phyloP scores from a whole-genome alignment of 2,888 invertebrate genomes.

The Muschampia plurimacula region DNA sequence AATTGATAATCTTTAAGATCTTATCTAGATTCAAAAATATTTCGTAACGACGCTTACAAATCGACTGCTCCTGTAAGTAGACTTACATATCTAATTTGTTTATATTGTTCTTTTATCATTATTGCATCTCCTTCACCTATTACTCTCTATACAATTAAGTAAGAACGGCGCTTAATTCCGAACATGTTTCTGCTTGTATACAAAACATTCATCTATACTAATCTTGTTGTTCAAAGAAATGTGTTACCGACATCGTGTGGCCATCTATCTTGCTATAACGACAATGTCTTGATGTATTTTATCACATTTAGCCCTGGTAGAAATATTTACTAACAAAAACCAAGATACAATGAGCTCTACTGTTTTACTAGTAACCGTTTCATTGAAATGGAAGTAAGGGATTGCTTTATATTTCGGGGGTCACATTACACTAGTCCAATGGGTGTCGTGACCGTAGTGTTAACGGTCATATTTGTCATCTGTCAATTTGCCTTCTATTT shows the following conservation, averaged over 20 bases:
- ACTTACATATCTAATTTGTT: slow-evolving; percentile 30
- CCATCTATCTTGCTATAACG: slow-evolving; percentile 80
- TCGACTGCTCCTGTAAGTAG: slow-evolving; percentile 31
- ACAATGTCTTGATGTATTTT: slow-evolving; percentile 84
- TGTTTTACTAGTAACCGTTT: slow-evolving; percentile 35
- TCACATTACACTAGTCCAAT: slow-evolving; percentile 57
- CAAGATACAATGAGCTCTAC: slow-evolving; percentile 57
- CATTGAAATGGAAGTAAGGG: slow-evolving; percentile 14
- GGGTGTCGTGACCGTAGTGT: slow-evolving; percentile 72
- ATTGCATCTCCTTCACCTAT: slow-evolving; percentile 34
- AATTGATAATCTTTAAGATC: slow-evolving; percentile 20
- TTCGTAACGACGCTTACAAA: slow-evolving; percentile 32
- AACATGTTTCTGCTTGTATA: slow-evolving; percentile 53
- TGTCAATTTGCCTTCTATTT: slow-evolving; percentile 84
- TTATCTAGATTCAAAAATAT: slow-evolving; percentile 22
- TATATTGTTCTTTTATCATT: slow-evolving; percentile 30
- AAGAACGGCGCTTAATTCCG: slow-evolving; percentile 58
- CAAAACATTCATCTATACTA: slow-evolving; percentile 63
- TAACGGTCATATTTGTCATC: slow-evolving; percentile 84
- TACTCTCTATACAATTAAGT: slow-evolving; percentile 54
- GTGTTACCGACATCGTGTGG: slow-evolving; percentile 68
- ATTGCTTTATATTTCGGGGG: slow-evolving; percentile 44
- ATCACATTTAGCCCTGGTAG: slow-evolving; percentile 79
- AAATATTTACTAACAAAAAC: slow-evolving; percentile 74
- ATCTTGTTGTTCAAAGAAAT: slow-evolving; percentile 68